Base-by-base conservation (phyloP, 2,113 vertebrate genomes). In the Polypterus senegalus region DNA sequence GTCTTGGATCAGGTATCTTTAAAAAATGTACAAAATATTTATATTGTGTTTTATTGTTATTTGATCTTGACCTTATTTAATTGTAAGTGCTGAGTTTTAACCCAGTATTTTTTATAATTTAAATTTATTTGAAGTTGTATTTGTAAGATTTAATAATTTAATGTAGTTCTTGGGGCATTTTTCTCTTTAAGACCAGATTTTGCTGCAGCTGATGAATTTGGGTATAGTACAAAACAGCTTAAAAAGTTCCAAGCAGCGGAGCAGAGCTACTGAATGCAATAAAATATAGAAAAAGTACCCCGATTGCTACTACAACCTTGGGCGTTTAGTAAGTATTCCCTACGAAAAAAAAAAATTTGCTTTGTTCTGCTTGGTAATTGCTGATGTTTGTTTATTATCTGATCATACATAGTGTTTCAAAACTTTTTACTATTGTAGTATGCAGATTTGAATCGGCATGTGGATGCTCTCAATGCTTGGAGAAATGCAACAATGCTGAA, bases 211-310 rank as follows among this genome's bases (percentile, higher is more conserved):
- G 96, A 99, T 99, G 96, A 99, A 99, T 75, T 79, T 99, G 57
- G 96, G 96, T 61, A 98, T 99, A 58, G 93, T 99, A 57, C 95
- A 98, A 75, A 99, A 99, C 76, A 99, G 96, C 71, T 79, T 97
- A 70, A 86, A 83, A 89, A 83, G 64, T 98, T 92, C 66, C 83
- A 89, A 65, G 85, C 88, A 4, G 96, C 96, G 2, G 96, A 99
- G 69, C 80, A 82, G 62, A 99, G 96, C 76, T 99, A 98, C 70
- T 85, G 88, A 99, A 91, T 3, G 96, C 95, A 51, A 96, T 99
- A 81, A 92, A 84, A 74, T 91, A 94, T 77, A 81, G 96, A 58
- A 92, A 83, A 97, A 96, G 72, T 99, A 99, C 46, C 95, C 96
- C 27, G 96, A 99, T 73, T 99, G 96, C 72, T 97, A 98, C 83